Evolutionary conservation across 2,888 invertebrate genomes (phyloP).

Genomic region (Drosophila neotestacea): DNA sequence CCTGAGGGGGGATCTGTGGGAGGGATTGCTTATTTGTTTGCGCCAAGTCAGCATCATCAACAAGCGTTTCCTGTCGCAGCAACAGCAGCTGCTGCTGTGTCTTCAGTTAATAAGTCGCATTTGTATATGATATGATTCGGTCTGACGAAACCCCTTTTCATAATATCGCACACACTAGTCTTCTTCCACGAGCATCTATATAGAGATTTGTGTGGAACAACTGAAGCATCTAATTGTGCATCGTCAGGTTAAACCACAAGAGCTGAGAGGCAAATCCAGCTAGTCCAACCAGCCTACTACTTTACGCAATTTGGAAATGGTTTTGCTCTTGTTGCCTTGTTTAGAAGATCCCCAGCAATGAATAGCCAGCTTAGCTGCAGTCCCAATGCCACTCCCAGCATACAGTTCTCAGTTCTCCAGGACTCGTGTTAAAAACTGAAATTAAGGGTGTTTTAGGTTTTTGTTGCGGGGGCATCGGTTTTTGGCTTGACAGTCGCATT

Average conservation of each 20-base stretch:
- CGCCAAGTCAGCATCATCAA: constrained; percentile 50
- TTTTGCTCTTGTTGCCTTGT: constrained; percentile 73
- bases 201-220: constrained; percentile 32
- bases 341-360: constrained; percentile 77
- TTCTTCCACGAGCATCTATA: background rate
- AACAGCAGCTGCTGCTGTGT: constrained; percentile 2
- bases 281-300: constrained; percentile 20
- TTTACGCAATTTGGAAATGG: constrained; percentile 55
- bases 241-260: constrained; percentile 53
- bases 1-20: background rate
- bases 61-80: constrained; percentile 34
- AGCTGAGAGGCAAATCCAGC: constrained; percentile 25
- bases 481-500: constrained; percentile 66
- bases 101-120: constrained; percentile 31
- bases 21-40: constrained; percentile 41
- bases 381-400: constrained; percentile 29
- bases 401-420: background rate
- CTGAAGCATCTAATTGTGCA: constrained; percentile 78
- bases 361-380: constrained; percentile 76
- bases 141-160: constrained; percentile 14
- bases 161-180: constrained; percentile 9
- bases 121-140: constrained; percentile 8
- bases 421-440: constrained; percentile 46
- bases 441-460: constrained; percentile 62
- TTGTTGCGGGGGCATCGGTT: constrained; percentile 28